phyloP scores from a whole-genome alignment of 1,140 invertebrate genomes.

The Asobara japonica region DNA sequence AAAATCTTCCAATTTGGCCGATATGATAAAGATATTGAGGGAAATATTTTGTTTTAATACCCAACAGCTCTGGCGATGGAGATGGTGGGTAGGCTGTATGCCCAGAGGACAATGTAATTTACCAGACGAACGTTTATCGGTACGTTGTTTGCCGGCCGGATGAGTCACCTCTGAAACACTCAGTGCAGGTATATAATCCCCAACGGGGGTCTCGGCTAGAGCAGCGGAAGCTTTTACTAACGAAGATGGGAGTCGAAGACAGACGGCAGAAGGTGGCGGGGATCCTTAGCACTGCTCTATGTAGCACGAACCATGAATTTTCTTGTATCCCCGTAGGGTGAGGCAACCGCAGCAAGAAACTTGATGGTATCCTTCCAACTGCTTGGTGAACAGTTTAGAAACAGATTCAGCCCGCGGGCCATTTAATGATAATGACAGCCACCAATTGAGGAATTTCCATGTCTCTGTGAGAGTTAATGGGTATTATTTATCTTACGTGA shows the following conservation, averaged over 20 bases:
- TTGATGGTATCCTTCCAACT: background rate
- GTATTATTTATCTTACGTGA: no score
- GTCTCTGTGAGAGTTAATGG: no score
- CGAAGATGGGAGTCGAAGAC: constrained; percentile 5
- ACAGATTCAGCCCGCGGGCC: background rate
- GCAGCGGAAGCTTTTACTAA: background rate
- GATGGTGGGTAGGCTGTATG: background rate
- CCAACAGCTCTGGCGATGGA: background rate
- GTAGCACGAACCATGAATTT: background rate
- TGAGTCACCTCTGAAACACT: background rate
- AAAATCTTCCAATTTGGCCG: no score
- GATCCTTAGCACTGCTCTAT: background rate
- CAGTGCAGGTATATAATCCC: background rate
- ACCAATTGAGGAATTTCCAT: background rate
- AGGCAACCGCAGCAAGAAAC: constrained; percentile 1
- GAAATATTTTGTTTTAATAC: background rate
- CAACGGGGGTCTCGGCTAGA: background rate
- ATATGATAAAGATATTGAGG: no score
- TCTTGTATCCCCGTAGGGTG: background rate
- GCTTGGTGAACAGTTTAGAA: background rate
- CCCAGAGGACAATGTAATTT: constrained; percentile 9
- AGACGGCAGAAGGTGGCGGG: background rate
- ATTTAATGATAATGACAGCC: background rate
- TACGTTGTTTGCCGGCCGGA: background rate
- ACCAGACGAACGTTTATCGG: background rate